phyloP scores from a whole-genome alignment of 2,888 invertebrate genomes.

The Adelphocoris suturalis region DNA sequence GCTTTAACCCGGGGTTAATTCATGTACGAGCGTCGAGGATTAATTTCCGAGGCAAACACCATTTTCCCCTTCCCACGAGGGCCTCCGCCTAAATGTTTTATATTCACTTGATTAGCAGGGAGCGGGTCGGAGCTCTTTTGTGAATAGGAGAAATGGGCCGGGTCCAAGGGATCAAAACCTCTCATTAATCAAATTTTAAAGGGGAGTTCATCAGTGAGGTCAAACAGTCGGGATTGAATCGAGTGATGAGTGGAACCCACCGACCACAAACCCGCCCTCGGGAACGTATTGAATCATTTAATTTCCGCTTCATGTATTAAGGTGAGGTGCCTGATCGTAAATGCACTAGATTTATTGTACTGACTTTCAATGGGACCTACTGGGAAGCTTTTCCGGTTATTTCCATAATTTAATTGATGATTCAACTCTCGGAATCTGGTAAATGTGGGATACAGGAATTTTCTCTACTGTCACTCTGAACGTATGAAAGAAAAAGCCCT shows the following conservation, averaged over 20 bases:
- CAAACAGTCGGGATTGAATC: constrained; percentile 19
- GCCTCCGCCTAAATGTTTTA: constrained; percentile 21
- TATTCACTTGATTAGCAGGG: constrained; percentile 37
- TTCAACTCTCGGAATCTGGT: no score
- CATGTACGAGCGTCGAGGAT: constrained; percentile 37
- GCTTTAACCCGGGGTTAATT: constrained; percentile 38
- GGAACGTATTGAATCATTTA: no score
- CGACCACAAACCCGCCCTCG: neutral
- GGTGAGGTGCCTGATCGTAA: no score
- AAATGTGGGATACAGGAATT: no score
- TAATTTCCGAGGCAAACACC: constrained; percentile 53
- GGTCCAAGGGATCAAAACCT: constrained; percentile 21
- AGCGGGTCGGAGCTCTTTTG: constrained; percentile 34
- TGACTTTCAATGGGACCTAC: no score
- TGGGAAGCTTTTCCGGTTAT: no score
- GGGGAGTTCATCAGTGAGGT: neutral
- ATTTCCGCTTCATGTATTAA: no score
- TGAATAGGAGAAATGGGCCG: constrained; percentile 20
- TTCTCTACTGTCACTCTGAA: no score
- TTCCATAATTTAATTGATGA: no score
- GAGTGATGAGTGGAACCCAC: constrained; percentile 15
- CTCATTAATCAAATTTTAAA: constrained; percentile 39
- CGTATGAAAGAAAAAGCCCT: no score
- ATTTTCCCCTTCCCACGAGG: neutral
- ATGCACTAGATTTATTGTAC: no score